Evolutionary conservation across 2,888 invertebrate species (phyloP).

Genomic region (Meiosimyza platycephala): DNA sequence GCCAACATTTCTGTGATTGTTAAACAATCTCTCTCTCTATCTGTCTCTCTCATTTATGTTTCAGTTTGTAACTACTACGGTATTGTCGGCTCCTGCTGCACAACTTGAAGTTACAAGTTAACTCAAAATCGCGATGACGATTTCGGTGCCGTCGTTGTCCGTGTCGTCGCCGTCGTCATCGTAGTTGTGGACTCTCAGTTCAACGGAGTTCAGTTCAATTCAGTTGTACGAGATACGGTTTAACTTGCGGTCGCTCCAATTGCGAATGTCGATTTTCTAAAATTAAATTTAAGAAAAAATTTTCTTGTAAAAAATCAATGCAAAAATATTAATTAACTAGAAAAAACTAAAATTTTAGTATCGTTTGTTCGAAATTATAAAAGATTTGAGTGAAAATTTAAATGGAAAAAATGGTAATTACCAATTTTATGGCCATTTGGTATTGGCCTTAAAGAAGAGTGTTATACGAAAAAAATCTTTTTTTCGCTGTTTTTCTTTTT

Average conservation of each 20-base stretch:
- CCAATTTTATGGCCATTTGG: slow-evolving; percentile 55
- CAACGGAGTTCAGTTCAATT: slow-evolving; percentile 36
- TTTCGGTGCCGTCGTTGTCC: neutral
- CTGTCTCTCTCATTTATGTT: neutral
- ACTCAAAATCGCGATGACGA: slow-evolving; percentile 18
- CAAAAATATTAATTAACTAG: slow-evolving; percentile 45
- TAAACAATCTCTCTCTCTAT: neutral
- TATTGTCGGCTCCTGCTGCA: slow-evolving; percentile 22
- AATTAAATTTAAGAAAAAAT: slow-evolving; percentile 38
- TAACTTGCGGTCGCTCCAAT: slow-evolving; percentile 36
- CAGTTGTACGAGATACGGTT: slow-evolving; percentile 38
- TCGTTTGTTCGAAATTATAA: slow-evolving; percentile 34
- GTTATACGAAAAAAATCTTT: slow-evolving; percentile 36
- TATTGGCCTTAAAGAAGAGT: slow-evolving; percentile 36
- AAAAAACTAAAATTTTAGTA: slow-evolving; percentile 48
- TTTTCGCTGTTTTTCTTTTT: slow-evolving; percentile 12
- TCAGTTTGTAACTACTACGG: neutral
- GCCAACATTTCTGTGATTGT: neutral
- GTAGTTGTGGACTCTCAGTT: slow-evolving; percentile 30
- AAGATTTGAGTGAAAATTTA: slow-evolving; percentile 43
- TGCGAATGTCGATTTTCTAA: neutral
- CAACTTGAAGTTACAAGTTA: slow-evolving; percentile 24
- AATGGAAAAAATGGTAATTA: slow-evolving; percentile 56
- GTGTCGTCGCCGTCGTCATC: slow-evolving; percentile 15
- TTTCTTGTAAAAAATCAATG: slow-evolving; percentile 55